phyloP scores from a whole-genome alignment of 1,140 invertebrate species.

The Aphelenchoides avenae region DNA sequence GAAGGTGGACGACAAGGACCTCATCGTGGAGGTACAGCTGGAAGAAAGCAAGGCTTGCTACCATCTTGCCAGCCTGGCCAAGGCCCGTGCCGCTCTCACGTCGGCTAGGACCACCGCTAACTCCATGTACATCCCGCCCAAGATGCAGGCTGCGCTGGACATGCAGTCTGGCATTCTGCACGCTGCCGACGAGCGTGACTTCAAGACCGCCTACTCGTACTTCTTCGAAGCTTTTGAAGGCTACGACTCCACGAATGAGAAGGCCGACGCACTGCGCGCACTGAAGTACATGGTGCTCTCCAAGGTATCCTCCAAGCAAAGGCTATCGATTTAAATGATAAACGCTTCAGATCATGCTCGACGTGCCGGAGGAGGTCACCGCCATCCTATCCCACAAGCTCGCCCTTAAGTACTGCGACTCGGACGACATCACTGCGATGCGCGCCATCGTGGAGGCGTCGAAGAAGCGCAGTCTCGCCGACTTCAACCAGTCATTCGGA shows the following conservation, averaged over 20 bases:
- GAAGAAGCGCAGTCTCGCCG: conserved; percentile 87
- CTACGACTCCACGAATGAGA: conserved; percentile 79
- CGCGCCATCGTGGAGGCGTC: conserved; percentile 89
- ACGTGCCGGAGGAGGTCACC: conserved; percentile 84
- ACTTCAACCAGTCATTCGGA: conserved; percentile 77
- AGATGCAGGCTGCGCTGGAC: conserved; percentile 77
- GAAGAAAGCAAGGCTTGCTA: conserved; percentile 98
- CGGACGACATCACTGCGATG: conserved; percentile 92
- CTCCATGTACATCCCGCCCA: conserved; percentile 96
- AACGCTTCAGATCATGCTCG: conserved; percentile 54
- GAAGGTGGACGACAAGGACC: conserved; percentile 97
- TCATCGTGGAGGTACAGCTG: conserved; percentile 88
- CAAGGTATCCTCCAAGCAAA: conserved; percentile 86
- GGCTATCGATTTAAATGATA: background rate
- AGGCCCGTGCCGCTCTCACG: conserved; percentile 86
- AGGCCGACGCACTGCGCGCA: conserved; percentile 80
- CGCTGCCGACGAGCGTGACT: conserved; percentile 96
- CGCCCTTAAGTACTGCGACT: conserved; percentile 88
- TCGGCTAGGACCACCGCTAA: conserved; percentile 97
- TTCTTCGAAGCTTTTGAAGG: conserved; percentile 99
- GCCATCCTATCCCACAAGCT: conserved; percentile 91
- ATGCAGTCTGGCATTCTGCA: conserved; percentile 94
- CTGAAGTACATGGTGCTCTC: conserved; percentile 98
- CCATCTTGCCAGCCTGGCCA: conserved; percentile 89
- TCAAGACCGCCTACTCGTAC: conserved; percentile 99